phyloP scores from a whole-genome alignment of 2,113 vertebrate genomes.

The Poecilia latipinna region DNA sequence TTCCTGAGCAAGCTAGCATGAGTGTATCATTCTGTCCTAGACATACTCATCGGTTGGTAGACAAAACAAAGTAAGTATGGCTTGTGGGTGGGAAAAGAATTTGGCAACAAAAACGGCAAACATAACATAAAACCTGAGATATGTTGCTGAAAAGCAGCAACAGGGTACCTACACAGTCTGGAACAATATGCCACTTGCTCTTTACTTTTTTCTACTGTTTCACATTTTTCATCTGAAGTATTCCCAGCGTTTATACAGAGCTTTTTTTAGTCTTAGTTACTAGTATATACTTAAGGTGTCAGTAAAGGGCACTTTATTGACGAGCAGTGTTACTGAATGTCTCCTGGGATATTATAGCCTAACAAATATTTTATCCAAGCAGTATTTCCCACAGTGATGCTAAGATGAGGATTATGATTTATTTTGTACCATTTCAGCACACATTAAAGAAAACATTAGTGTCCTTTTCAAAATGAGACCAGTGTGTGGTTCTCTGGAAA shows the following conservation, averaged over 20 bases:
- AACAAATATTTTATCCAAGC: neutral
- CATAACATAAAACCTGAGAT: neutral
- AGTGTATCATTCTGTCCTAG: slow-evolving; percentile 43
- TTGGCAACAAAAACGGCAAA: neutral
- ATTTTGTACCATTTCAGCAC: too few species aligned
- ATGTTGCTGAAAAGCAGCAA: neutral
- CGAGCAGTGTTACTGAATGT: neutral
- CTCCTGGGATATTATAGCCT: neutral
- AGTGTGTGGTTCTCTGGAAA: neutral
- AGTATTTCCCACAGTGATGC: neutral
- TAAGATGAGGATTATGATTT: neutral
- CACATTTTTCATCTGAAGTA: too few species aligned
- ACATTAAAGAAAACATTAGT: neutral
- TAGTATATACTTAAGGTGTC: neutral
- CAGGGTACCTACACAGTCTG: too few species aligned
- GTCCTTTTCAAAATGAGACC: neutral
- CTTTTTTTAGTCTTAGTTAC: neutral
- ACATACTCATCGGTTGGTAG: slow-evolving; percentile 52
- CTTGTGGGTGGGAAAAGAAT: slow-evolving; percentile 33
- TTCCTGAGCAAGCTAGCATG: slow-evolving; percentile 10
- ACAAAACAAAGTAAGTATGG: slow-evolving; percentile 72
- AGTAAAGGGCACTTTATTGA: neutral
- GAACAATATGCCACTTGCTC: neutral
- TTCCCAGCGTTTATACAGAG: neutral
- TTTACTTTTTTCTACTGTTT: neutral